Evolutionary conservation across 2,888 invertebrate genomes (phyloP), one percentile per base, ranked within the genome.

Genomic region (Scaeva pyrastri): DNA sequence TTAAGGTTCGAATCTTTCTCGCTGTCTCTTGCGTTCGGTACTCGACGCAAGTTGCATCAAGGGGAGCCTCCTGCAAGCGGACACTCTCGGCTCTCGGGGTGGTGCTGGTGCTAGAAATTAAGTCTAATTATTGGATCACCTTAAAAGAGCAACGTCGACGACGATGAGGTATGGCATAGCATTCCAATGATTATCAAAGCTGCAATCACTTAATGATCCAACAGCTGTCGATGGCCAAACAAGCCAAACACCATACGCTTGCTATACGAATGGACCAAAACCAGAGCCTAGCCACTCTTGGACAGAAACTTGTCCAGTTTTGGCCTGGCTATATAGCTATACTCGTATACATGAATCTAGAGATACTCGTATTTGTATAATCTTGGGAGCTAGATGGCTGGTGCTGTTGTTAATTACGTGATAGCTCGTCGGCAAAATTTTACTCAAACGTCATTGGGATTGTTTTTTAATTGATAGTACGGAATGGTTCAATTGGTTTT

Each of bases 51-150:
- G n/a, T n/a, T 31, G 2, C 31, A 8, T 31, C 2, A 8, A 41
- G 26, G 66, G 58, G 50, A 48, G 66, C 50, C 55, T 41, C 16
- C 43, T 19, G 11, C 56, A 48, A 43, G 39, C 45, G 48, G 50
- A 41, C 55, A 70, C 68, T 50, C 73, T 55, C 45, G 73, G 62
- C 68, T 50, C 73, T 55, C 45, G 73, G 62, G 43, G 26, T 19
- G 39, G 60, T 19, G 39, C 6, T 62, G 64, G 66, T 66, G 62
- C 58, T 84, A 64, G 71, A 79, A 84, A 84, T 84, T 84, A 84
- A 84, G 79, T 84, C 79, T 84, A 84, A 84, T 84, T 84, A 84
- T 79, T 79, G 84, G 66, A 79, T 84, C 79, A 75, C 84, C 79
- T 79, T 84, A 84, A 84, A 72, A 50, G 84, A 84, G 64, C 52